Evolutionary conservation across 2,113 vertebrate species (phyloP).

Genomic region (Urocolius indicus): DNA sequence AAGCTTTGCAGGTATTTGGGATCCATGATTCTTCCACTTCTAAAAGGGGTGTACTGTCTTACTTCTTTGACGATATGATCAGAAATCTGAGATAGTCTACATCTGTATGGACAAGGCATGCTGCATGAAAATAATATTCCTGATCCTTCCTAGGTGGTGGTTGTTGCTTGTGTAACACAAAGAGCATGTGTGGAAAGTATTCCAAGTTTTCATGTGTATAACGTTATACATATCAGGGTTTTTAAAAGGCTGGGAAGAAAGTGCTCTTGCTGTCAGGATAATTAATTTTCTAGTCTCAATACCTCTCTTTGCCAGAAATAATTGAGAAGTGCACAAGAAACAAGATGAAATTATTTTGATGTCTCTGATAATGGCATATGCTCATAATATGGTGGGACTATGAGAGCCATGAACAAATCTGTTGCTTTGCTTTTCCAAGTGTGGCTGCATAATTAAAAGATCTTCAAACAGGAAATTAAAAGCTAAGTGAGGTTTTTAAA

Average conservation of each 20-base stretch:
- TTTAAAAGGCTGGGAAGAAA: background rate
- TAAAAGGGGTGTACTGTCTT: background rate
- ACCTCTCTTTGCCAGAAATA: background rate
- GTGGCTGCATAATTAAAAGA: background rate
- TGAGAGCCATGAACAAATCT: background rate
- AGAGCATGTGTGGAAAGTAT: background rate
- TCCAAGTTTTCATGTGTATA: background rate
- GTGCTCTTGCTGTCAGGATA: background rate
- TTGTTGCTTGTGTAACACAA: background rate
- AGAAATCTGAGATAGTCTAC: background rate
- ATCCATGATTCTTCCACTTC: background rate
- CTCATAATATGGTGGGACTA: background rate
- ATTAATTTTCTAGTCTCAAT: background rate
- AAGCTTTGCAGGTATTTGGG: background rate
- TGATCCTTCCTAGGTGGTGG: background rate
- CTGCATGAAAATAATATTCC: background rate
- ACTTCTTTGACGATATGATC: background rate
- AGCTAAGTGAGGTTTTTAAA: background rate
- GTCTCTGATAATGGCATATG: background rate
- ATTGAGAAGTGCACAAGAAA: background rate
- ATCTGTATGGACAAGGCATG: fast-evolving
- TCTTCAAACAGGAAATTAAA: background rate
- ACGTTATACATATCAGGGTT: background rate
- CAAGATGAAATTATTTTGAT: background rate
- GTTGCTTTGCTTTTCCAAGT: background rate